These are phyloP conservation scores for Hylia prasina DNA, from an alignment of 2,113 vertebrate genomes.

Conservation along the genomic window DNA sequence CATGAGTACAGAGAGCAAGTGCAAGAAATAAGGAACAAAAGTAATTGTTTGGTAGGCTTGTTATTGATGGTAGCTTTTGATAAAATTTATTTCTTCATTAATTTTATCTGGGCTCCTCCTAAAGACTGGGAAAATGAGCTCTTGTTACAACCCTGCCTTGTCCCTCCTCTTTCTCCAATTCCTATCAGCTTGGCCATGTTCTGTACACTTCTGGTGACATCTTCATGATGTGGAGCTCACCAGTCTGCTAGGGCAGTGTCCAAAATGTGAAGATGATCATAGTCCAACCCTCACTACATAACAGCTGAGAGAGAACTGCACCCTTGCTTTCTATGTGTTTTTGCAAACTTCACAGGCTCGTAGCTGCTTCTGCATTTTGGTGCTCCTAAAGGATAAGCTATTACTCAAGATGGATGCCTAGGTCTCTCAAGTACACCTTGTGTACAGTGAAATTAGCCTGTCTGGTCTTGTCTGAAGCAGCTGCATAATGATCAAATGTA, in stretches of 20 bases:
- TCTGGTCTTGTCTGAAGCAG: background rate
- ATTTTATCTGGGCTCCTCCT: background rate
- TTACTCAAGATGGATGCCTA: background rate
- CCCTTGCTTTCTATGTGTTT: background rate
- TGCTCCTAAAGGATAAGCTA: background rate
- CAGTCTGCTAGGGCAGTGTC: rapidly evolving
- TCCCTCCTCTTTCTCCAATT: background rate
- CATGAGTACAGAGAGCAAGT: background rate
- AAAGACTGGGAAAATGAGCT: background rate
- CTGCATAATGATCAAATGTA: background rate
- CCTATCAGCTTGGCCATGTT: background rate
- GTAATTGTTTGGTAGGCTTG: background rate
- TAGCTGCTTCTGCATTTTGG: background rate
- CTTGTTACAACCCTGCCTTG: background rate
- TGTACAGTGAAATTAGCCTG: background rate
- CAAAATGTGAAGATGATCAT: background rate
- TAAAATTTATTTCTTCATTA: background rate
- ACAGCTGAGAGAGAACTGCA: background rate
- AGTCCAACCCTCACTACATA: rapidly evolving
- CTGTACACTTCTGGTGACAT: background rate
- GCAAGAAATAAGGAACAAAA: background rate
- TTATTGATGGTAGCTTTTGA: background rate
- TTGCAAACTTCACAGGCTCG: background rate
- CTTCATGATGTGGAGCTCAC: no score
- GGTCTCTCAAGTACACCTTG: background rate